Conservation (phyloP, 2,113 vertebrate species). For the Saguinus midas region DNA sequence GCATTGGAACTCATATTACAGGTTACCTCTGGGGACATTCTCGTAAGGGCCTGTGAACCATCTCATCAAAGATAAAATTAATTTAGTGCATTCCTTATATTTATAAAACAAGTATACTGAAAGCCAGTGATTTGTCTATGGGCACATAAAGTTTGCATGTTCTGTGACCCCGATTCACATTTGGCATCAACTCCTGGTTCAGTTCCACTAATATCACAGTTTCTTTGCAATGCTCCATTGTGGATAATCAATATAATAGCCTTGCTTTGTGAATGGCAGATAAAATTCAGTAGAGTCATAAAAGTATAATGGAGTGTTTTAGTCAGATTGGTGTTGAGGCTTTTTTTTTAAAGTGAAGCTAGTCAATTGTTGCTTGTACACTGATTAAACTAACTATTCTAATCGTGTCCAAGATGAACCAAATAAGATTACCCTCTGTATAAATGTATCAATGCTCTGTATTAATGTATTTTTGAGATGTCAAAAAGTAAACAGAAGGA, state of each 20-base stretch:
- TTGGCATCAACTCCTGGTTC: neutral
- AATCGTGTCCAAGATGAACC: neutral
- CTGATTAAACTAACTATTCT: neutral
- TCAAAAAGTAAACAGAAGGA: slow-evolving; percentile 32
- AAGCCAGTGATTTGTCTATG: neutral
- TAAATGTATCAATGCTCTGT: neutral
- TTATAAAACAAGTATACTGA: neutral
- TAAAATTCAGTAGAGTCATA: neutral
- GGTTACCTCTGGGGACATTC: neutral
- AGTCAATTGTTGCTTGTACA: neutral
- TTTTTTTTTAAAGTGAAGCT: neutral
- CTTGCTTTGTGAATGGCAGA: neutral
- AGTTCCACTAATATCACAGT: neutral
- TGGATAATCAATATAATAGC: neutral
- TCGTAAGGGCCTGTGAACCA: neutral
- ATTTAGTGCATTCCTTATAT: neutral
- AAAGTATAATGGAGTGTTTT: neutral
- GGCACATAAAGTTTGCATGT: neutral
- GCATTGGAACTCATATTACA: neutral
- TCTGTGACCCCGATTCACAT: neutral
- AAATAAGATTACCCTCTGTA: neutral
- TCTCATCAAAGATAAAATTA: neutral
- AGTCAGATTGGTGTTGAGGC: neutral
- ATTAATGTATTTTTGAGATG: neutral
- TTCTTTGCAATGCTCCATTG: neutral